phyloP scores from a whole-genome alignment of 2,797 vertebrate species.

The Taenioides sp. region DNA sequence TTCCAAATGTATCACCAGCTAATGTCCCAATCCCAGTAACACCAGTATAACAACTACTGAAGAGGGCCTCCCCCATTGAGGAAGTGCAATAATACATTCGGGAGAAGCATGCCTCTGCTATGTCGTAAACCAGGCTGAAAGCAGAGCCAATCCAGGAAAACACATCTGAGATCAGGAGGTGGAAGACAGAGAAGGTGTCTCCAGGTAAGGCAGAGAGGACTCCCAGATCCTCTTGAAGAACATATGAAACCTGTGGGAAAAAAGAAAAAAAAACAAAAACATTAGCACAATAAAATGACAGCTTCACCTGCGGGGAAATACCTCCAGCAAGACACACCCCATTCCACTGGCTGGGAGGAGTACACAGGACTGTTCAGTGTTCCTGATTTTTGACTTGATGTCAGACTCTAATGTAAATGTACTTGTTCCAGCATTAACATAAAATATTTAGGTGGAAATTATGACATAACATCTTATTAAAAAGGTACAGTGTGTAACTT shows the following conservation, averaged over 20 bases:
- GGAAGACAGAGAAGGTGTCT: constrained; percentile 61
- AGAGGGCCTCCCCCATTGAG: constrained; percentile 62
- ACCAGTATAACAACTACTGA: constrained; percentile 63
- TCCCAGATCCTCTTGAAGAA: constrained; percentile 74
- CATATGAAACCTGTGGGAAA: constrained; percentile 61
- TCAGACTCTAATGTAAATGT: not conserved
- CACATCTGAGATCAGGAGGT: constrained; percentile 70
- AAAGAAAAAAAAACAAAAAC: constrained; percentile 6
- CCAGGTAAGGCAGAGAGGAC: constrained; percentile 69
- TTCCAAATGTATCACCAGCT: constrained; percentile 62
- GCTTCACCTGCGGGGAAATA: constrained; percentile 6
- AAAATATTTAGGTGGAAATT: not conserved
- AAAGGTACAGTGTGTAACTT: too few relatives aligned
- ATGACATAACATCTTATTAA: not conserved
- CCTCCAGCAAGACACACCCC: constrained; percentile 25
- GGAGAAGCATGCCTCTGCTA: constrained; percentile 47
- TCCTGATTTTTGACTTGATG: too few relatives aligned
- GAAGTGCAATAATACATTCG: constrained; percentile 59
- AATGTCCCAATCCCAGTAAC: constrained; percentile 70
- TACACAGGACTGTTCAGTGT: not conserved
- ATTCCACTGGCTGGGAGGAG: constrained; percentile 26
- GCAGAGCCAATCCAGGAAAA: constrained; percentile 55
- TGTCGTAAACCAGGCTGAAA: constrained; percentile 45
- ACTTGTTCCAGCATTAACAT: not conserved
- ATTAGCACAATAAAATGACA: constrained; percentile 8